Base-by-base conservation (phyloP, 1,140 invertebrate genomes). In the Drosophila pallidifrons region DNA sequence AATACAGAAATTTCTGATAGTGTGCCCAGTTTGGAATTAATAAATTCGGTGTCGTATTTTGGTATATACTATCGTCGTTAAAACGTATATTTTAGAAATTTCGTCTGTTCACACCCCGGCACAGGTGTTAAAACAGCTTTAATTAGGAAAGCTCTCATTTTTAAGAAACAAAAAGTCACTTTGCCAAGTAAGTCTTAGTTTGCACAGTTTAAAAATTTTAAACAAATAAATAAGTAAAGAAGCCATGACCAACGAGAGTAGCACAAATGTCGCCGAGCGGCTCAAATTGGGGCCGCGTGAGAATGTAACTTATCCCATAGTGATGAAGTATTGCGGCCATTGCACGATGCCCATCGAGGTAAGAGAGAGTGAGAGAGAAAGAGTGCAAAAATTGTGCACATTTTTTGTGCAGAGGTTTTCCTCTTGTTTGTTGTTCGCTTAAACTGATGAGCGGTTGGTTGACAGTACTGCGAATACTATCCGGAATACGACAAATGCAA, bases 401-500 rank as follows among this genome's bases (percentile, higher is more conserved):
- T 46, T 45, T 61, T 68, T 38, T 38, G 8, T 10, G 5, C 30
- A 35, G 32, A 46, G 20, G 16, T 47, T 6, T 8, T 13, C 3
- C 16, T 25, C 20, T 25, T 25, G 3, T 25, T 25, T 25, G 20
- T 25, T 25, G 20, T 25, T 3, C 20, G 20, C 20, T 25, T 25
- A 25, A 25, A 25, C 20, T 25, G 20, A 25, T 25, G 32, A 32
- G 32, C 32, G 32, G n/a, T 11, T 13, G 7, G 11, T 55, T 43
- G 46, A 6, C 63, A 98, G 96, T 99, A 99, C 92, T 99, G 99
- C 93, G 98, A 99, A 94, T 99, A 98, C 93, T 99, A 99, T 94
- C 98, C 98, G 43, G 97, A 98, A 91, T 98, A 98, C 93, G 98
- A 99, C 68, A 99, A 99, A 93, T 99, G 99, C 92, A 99, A 98